A percentile compares a stretch with the other conserved stretches of the same genome.
Conservation (phyloP, 2,113 vertebrate species). For the Gavialis gangeticus region DNA sequence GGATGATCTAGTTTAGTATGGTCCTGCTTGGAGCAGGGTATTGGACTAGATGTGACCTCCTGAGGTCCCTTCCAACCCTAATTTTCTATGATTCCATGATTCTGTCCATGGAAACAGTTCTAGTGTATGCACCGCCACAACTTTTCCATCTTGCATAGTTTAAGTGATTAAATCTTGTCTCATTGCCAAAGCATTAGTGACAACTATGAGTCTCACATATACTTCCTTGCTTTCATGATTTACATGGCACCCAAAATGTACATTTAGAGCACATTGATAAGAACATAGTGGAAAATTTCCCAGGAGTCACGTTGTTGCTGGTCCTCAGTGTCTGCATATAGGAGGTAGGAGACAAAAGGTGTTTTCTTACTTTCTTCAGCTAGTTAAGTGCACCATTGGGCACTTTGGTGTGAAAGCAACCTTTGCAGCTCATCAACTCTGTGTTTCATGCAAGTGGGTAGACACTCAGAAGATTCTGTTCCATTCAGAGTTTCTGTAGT, state of each 20-base stretch:
- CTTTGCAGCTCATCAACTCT: constrained; percentile 22
- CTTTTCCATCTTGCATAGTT: not conserved
- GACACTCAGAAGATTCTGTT: too few relatives aligned
- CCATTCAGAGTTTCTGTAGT: not conserved
- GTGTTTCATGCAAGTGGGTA: not conserved
- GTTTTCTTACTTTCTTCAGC: not conserved
- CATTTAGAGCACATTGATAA: not conserved
- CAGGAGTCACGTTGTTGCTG: not conserved
- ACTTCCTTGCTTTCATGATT: not conserved
- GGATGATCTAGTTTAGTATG: too few relatives aligned
- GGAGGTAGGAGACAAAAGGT: not conserved
- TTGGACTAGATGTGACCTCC: too few relatives aligned
- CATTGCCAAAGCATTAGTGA: not conserved
- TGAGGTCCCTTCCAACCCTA: too few relatives aligned
- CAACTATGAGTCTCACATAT: too few relatives aligned
- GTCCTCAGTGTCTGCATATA: not conserved
- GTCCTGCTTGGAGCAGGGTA: too few relatives aligned
- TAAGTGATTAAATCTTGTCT: not conserved
- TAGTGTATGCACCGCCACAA: not conserved
- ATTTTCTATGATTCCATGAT: too few relatives aligned
- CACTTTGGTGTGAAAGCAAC: not conserved
- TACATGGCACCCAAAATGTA: not conserved
- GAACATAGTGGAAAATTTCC: not conserved
- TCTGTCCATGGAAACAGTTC: not conserved
- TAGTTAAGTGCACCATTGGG: not conserved